phyloP scores from a whole-genome alignment of 2,113 vertebrate species.

The Taxidea taxus region DNA sequence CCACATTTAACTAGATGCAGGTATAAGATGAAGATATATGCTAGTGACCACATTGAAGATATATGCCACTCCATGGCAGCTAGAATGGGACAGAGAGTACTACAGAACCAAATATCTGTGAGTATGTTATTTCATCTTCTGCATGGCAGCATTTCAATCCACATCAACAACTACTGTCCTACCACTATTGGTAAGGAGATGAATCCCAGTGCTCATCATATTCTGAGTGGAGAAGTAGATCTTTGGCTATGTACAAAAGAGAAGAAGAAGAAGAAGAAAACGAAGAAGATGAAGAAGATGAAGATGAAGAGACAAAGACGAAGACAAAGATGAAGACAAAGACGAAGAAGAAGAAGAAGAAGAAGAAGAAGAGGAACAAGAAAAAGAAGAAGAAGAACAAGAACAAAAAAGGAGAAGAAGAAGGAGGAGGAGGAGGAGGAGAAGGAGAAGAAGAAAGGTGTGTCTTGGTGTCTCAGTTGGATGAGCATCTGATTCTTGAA shows the following conservation, averaged over 20 bases:
- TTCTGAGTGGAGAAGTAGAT: background rate
- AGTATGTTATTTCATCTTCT: background rate
- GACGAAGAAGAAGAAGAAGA: too few relatives aligned
- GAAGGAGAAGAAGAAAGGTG: rapidly evolving
- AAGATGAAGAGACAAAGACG: too few relatives aligned
- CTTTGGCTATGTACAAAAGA: background rate
- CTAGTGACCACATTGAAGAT: background rate
- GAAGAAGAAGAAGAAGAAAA: too few relatives aligned
- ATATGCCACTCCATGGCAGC: background rate
- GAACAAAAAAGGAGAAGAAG: too few relatives aligned
- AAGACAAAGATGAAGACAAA: too few relatives aligned
- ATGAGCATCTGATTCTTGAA: background rate
- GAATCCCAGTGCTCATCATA: too few relatives aligned
- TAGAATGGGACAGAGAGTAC: background rate
- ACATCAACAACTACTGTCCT: background rate
- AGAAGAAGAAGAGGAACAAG: too few relatives aligned
- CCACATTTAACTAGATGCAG: background rate
- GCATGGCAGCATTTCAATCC: background rate
- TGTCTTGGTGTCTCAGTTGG: background rate
- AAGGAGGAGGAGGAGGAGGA: rapidly evolving
- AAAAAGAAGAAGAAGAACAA: too few relatives aligned
- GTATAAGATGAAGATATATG: background rate
- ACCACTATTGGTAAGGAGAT: background rate
- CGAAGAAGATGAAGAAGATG: too few relatives aligned
- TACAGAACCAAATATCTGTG: background rate